A percentile compares a stretch with the other conserved stretches of the same genome.
Conservation (phyloP, 2,113 vertebrate species). For the Notothenia rossii region DNA sequence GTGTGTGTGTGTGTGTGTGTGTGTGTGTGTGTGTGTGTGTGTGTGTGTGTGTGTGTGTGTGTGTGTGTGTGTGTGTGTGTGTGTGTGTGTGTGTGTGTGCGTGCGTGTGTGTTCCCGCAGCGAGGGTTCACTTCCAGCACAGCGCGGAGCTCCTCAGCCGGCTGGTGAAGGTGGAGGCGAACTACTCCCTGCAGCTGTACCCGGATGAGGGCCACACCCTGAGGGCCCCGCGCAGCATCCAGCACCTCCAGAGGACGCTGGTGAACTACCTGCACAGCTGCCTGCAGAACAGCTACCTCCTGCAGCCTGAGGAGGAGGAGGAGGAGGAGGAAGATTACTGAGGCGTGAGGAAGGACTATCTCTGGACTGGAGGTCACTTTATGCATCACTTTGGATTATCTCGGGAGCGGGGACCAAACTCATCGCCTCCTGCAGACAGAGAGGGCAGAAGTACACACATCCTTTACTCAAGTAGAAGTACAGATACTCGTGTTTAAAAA, state of each 20-base stretch:
- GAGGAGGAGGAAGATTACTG: conserved; percentile 82
- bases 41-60: too few relatives aligned
- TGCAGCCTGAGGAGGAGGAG: conserved; percentile 60
- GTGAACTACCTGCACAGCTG: conserved; percentile 84
- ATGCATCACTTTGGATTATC: conserved; percentile 67
- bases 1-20: too few relatives aligned
- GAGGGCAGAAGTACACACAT: too few relatives aligned
- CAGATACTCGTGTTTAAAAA: too few relatives aligned
- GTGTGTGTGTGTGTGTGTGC: too few relatives aligned
- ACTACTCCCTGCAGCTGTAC: conserved; percentile 87
- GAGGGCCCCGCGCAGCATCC: conserved; percentile 76
- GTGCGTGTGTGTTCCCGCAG: conserved; percentile 46
- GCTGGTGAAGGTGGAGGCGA: conserved; percentile 84
- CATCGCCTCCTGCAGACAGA: conserved; percentile 33
- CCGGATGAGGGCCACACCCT: conserved; percentile 86
- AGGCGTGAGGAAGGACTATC: conserved; percentile 56
- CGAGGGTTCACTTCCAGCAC: conserved; percentile 88
- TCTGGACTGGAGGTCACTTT: conserved; percentile 54
- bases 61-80: too few relatives aligned
- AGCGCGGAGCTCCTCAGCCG: conserved; percentile 87
- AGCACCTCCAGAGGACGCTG: conserved; percentile 82
- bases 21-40: too few relatives aligned
- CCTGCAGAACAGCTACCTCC: conserved; percentile 76
- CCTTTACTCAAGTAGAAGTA: too few relatives aligned
- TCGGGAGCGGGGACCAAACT: conserved; percentile 75